A percentile compares a stretch with the other conserved stretches of the same genome.
These are phyloP conservation scores for Cheilosia scutellata DNA, from an alignment of 2,888 invertebrate genomes.

Conservation along the genomic window DNA sequence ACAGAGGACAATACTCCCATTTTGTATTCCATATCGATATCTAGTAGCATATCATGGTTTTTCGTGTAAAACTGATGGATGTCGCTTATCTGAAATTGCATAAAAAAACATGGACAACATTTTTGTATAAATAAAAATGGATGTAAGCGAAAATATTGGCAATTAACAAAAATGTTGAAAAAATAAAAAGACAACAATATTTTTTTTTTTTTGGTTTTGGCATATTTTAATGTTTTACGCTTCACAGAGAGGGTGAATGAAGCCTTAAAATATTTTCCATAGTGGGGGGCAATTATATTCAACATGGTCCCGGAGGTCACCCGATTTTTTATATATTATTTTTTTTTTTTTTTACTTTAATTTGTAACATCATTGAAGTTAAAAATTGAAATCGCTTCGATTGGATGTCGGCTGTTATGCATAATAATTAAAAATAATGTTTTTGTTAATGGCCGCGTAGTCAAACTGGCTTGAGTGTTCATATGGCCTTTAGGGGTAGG, in stretches of 20 bases:
- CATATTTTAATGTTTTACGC: neutral
- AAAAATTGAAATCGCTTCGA: constrained; percentile 72
- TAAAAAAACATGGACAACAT: constrained; percentile 3
- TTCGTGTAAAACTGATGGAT: constrained; percentile 90
- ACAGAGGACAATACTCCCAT: constrained; percentile 81
- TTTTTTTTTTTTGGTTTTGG: constrained; percentile 2
- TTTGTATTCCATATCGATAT: constrained; percentile 84
- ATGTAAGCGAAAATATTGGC: constrained; percentile 14
- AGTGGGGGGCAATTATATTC: constrained; percentile 47
- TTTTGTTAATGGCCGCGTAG: constrained; percentile 64
- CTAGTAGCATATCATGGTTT: constrained; percentile 85
- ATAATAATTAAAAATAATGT: constrained; percentile 75
- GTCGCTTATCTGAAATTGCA: constrained; percentile 87
- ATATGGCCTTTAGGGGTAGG: constrained; percentile 4
- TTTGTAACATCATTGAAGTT: constrained; percentile 64
- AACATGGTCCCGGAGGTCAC: constrained; percentile 49
- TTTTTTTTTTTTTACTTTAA: constrained; percentile 45
- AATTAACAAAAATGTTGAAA: neutral
- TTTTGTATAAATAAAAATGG: constrained; percentile 1
- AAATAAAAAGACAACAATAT: neutral
- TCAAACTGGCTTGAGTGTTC: constrained; percentile 39
- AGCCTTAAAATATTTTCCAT: constrained; percentile 39
- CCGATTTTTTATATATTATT: constrained; percentile 24
- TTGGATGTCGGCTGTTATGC: constrained; percentile 47
- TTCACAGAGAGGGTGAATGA: neutral